These are phyloP conservation scores for Hemaris fuciformis DNA, from an alignment of 2,888 invertebrate species.

Conservation along the genomic window DNA sequence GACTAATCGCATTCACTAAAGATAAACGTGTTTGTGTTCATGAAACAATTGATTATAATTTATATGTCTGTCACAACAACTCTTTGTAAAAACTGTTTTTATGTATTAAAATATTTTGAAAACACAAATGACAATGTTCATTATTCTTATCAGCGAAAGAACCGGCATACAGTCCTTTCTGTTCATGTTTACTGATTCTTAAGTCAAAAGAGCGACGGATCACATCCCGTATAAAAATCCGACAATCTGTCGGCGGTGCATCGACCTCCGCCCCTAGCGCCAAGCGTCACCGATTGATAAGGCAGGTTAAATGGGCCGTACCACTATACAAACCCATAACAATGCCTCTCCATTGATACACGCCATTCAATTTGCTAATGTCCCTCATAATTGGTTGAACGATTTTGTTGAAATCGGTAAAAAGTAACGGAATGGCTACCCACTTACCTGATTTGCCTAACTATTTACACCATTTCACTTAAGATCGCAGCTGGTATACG, in stretches of 20 bases:
- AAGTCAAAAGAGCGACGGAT: neutral
- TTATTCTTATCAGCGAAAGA: neutral
- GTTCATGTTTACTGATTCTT: neutral
- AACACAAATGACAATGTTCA: neutral
- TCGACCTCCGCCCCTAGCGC: conserved; percentile 59
- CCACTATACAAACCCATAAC: conserved; percentile 54
- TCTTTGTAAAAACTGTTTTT: neutral
- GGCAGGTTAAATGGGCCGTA: conserved; percentile 69
- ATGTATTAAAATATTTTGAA: neutral
- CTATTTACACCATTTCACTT: conserved; percentile 5
- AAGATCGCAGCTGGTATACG: neutral
- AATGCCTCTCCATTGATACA: conserved; percentile 63
- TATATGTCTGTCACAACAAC: neutral
- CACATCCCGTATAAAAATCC: neutral
- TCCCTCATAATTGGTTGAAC: conserved; percentile 72
- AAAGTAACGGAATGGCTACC: conserved; percentile 10
- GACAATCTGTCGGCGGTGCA: conserved; percentile 45
- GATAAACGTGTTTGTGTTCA: neutral
- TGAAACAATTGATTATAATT: neutral
- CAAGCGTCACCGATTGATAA: conserved; percentile 64
- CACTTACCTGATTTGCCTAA: conserved; percentile 6
- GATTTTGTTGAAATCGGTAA: conserved; percentile 50
- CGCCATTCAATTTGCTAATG: conserved; percentile 75
- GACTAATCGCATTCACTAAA: neutral
- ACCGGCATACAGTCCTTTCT: neutral